Evolutionary conservation across 2,888 invertebrate species (phyloP), one percentile per base, ranked within the genome.

Genomic region (Autographa pulchrina): DNA sequence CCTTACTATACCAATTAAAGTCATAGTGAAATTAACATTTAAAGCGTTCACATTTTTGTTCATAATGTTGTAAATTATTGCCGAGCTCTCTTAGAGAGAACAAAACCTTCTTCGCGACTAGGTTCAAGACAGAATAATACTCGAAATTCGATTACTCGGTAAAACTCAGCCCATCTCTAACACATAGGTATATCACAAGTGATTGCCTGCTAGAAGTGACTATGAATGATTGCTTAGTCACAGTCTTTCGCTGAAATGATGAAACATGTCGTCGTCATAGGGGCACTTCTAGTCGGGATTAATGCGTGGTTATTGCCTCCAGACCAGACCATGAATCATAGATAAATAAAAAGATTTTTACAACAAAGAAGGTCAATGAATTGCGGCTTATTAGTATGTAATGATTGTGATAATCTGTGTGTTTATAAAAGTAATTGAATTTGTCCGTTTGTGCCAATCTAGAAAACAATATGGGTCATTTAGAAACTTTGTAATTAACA

Each of bases 171-270:
- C 3, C 38, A 11, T 38, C 3, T 4, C 13, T 62, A 67, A 48
- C 48, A 8, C 20, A 65, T 65, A 78, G 74, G 74, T 78, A 78
- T 62, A 70, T 75, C 74, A 77, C 59, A 66, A 66, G 84, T 78
- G 74, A 81, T 83, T 82, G 72, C 74, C 82, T 80, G 85, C 86
- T 88, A 88, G 86, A 87, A 86, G 85, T 83, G 86, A 79, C 84
- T 80, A 85, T 89, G 88, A 90, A 89, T 87, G 88, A 85, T 81
- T 81, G 80, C 83, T 91, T 90, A 93, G 86, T 93, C 88, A 93
- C 75, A 72, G 73, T 87, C 86, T 90, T 93, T 92, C 91, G 85
- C 90, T 92, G 93, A 92, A 93, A 90, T 87, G 88, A 91, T 93
- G 92, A 92, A 91, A 86, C 92, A 90, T 84, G 72, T 76, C 78